Evolutionary conservation across 2,797 vertebrate genomes (phyloP).

Genomic region (Vultur gryphus): DNA sequence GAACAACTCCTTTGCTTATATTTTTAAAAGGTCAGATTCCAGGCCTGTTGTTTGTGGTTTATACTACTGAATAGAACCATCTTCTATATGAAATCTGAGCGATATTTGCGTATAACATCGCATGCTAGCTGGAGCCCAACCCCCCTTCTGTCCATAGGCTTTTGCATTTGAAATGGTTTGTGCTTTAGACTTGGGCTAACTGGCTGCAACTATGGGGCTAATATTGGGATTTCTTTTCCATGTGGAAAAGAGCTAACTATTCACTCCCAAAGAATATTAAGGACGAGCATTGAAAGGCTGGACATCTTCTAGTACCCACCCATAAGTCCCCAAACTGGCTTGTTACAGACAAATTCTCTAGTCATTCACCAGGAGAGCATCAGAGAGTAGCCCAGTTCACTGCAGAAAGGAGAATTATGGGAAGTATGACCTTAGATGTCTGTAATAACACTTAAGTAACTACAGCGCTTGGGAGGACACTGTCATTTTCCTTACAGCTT

Average conservation of each 20-base stretch:
- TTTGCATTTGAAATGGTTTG: background rate
- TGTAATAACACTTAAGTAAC: background rate
- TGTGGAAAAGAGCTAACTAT: background rate
- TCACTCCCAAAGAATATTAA: background rate
- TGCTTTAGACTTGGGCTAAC: background rate
- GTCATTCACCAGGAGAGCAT: background rate
- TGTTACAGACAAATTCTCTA: background rate
- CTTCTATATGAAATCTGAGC: background rate
- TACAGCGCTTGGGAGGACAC: background rate
- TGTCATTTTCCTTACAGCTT: background rate
- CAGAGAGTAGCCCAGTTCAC: background rate
- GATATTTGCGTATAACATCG: background rate
- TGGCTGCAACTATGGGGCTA: background rate
- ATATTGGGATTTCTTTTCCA: background rate
- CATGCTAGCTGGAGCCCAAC: background rate
- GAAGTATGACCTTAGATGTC: background rate
- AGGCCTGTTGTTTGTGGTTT: conserved; percentile 44
- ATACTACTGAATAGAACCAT: conserved; percentile 8
- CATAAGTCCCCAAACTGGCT: background rate
- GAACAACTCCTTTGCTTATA: conserved; percentile 43
- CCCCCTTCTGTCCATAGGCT: background rate
- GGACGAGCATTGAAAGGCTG: background rate
- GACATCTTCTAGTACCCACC: background rate
- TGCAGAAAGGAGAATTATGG: background rate
- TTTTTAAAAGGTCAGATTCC: conserved; percentile 60